Base-by-base conservation (phyloP, 2,113 vertebrate species). In the Typhlomys cinereus region DNA sequence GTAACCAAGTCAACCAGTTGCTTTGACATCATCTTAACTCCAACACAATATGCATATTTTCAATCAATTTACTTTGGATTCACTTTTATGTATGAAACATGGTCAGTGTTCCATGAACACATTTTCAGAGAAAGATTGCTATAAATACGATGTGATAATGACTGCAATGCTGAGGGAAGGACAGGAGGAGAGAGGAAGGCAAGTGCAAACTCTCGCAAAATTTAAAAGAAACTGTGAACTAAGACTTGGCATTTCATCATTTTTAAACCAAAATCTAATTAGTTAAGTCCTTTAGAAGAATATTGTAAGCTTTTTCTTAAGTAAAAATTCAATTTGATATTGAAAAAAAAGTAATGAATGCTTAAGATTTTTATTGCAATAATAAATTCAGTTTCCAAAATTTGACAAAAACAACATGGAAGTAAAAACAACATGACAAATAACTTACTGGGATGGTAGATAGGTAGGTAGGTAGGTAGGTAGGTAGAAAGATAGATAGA, bases 121-220 rank as follows among this genome's bases (percentile, higher is more conserved):
- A 97, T 96, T 97, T 96, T 96, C 91, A 93, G 95, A 96, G 86
- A 97, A 96, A 96, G 96, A 94, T 12, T 94, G 91, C 96, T 96
- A 97, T 97, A 97, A 96, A 97, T 97, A 97, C 93, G 93, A 96
- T 96, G 96, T 97, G 96, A 96, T 97, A 96, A 97, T 97, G 96
- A 97, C 96, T 97, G 84, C 89, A 93, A 93, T 96, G 95, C 96
- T 97, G 96, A 95, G 89, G 66, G 91, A 96, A 96, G 96, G 96
- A 97, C 95, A 97, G 96, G 96, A 97, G 96, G 96, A 94, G 95
- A 95, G 92, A 95, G 96, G 96, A 96, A 95, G 96, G 96, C 96
- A 97, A 96, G 96, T 96, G 95, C 96, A 97, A 97, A 97, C 96
- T 96, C 96, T 96, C 89, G 93, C 95, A 91, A 95, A 97, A 96